Evolutionary conservation across 1,140 invertebrate species (phyloP).

Genomic region (Drosophila dunni): DNA sequence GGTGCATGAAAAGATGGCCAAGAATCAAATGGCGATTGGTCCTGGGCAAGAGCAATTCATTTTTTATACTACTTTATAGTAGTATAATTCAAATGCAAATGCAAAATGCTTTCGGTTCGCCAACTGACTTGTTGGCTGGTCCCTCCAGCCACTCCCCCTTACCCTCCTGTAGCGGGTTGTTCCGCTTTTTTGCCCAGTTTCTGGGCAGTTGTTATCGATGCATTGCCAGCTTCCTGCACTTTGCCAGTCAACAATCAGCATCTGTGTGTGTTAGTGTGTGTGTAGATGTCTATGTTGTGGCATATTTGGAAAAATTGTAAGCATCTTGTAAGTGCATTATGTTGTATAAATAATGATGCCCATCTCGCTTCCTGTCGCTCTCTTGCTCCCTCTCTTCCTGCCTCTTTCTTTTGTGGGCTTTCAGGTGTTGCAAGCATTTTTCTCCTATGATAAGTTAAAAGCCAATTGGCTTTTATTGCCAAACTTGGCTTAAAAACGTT

Average conservation of each 20-base stretch:
- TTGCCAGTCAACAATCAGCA: conserved; percentile 39
- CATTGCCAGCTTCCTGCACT: conserved; percentile 33
- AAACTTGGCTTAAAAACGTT: too few relatives aligned
- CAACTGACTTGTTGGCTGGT: conserved; percentile 12
- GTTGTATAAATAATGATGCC: conserved; percentile 71
- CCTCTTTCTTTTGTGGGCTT: conserved; percentile 55
- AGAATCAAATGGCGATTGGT: conserved; percentile 62
- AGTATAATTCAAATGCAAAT: conserved; percentile 70
- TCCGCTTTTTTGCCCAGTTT: conserved; percentile 16
- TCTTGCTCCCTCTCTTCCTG: background rate
- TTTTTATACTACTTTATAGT: conserved; percentile 51
- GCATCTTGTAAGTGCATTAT: conserved; percentile 66
- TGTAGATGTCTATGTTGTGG: conserved; percentile 55
- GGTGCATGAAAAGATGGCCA: conserved; percentile 14
- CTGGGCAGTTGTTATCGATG: conserved; percentile 46
- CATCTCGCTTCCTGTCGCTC: background rate
- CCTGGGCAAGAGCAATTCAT: conserved; percentile 61
- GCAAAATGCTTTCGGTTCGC: conserved; percentile 53
- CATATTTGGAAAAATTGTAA: conserved; percentile 79
- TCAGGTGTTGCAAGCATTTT: conserved; percentile 24
- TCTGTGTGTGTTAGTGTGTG: too few relatives aligned
- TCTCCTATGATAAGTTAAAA: too few relatives aligned
- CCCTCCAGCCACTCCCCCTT: background rate
- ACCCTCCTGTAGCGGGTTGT: background rate
- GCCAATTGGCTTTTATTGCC: too few relatives aligned